Base-by-base conservation (phyloP, 2,888 invertebrate species). In the Panzeria rudis region DNA sequence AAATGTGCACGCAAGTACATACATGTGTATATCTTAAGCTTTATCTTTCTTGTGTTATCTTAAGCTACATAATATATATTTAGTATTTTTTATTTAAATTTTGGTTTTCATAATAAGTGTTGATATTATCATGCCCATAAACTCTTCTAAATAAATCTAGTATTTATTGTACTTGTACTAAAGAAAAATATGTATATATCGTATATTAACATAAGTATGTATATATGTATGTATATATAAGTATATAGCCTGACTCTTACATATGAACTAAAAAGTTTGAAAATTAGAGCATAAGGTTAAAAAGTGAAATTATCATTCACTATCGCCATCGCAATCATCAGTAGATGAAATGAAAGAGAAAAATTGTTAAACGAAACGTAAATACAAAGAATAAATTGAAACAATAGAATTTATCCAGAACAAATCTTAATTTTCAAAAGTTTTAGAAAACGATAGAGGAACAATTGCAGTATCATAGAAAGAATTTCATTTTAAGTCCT, bases 281-380 rank as follows among this genome's bases (percentile, higher is more conserved):
- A 73, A 81, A 75, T 69, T 81, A 81, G 81, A 75, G 68, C 69
- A 69, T 44, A 62, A 76, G 75, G 59, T 61, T 71, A 75, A 80
- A 84, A 77, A 81, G 84, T 84, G 84, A 84, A 81, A 84, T 84
- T 77, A 84, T 84, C 81, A 73, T 66, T 59, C 7, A 8, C 64
- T 35, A 35, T 20, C 61, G 32, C 66, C 17, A 66, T 25, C 35
- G 15, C 32, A 38, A 68, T 52, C 50, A 61, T n/a, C 13, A 52
- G 38, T 56, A 64, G 56, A 54, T 72, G 62, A 38, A 68, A 59
- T 59, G 15, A 50, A 59, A 71, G 6, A 29, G 9, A 32, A 47
- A 17, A 47, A 23, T 61, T 47, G 23, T 20, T 13, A 66, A 59
- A 29, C 44, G 17, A 44, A 44, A 38, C 13, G 15, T 9, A 29